These are phyloP conservation scores for Myotis lucifugus DNA, from an alignment of 2,113 vertebrate species.

Conservation along the genomic window DNA sequence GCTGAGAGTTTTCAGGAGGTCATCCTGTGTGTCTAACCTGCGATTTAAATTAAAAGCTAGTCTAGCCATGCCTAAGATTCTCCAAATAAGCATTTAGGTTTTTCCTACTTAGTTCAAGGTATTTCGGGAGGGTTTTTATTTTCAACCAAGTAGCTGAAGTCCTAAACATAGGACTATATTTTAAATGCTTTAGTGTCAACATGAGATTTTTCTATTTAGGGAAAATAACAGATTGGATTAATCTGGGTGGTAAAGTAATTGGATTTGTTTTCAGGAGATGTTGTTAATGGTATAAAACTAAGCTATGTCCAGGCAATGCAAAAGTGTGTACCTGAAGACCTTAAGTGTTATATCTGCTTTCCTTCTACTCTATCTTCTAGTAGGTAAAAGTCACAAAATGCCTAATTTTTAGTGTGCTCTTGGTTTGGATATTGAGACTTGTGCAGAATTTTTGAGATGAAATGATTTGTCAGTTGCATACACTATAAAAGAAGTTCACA, in stretches of 20 bases:
- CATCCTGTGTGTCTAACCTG: background rate
- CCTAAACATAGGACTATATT: background rate
- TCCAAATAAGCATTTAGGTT: background rate
- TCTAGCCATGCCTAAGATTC: background rate
- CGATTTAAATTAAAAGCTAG: background rate
- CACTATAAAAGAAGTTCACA: background rate
- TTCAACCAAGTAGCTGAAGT: conserved; percentile 1
- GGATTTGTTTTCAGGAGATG: conserved; percentile 34
- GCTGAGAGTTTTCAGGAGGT: background rate
- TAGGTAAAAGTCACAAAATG: background rate
- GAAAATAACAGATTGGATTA: conserved; percentile 40
- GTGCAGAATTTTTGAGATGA: background rate
- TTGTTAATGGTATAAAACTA: background rate
- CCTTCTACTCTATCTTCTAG: background rate
- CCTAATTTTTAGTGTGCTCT: background rate
- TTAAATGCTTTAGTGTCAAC: background rate
- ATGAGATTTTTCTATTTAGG: background rate
- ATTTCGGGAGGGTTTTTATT: conserved; percentile 9
- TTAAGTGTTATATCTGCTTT: background rate
- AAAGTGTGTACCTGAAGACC: background rate
- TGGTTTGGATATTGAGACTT: background rate
- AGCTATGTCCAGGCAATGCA: background rate
- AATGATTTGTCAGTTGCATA: background rate
- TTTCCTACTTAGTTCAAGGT: background rate
- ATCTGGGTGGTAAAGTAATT: background rate